Percentiles rank a stretch among this genome's conserved stretches.
Conservation (phyloP, 2,797 vertebrate species). For the Coreius guichenoti region DNA sequence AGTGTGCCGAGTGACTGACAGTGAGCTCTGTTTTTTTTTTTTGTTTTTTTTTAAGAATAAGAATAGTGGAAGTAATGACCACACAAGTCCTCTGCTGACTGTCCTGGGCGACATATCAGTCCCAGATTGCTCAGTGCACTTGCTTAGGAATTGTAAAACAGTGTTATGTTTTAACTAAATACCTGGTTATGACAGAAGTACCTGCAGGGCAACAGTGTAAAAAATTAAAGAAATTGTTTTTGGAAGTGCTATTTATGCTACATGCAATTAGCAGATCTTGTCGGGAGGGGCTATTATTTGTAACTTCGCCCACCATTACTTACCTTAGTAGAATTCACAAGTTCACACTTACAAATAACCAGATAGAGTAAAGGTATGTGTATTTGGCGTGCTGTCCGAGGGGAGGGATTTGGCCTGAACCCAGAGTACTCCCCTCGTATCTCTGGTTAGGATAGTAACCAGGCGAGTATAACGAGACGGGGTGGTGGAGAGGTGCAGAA, state of each 20-base stretch:
- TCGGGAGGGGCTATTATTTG: neutral
- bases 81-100: conserved; percentile 15
- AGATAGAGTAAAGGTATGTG: too few species aligned
- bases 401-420: too few species aligned
- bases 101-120: neutral
- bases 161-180: neutral
- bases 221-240: neutral
- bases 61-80: conserved; percentile 37
- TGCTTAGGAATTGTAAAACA: neutral
- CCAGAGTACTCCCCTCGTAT: too few species aligned
- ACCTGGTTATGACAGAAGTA: neutral
- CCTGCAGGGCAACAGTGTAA: neutral
- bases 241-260: neutral
- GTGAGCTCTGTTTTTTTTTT: neutral
- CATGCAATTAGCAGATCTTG: neutral
- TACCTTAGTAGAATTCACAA: neutral
- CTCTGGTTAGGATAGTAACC: too few species aligned
- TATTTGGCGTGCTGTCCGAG: too few species aligned
- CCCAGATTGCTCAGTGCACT: neutral
- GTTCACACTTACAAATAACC: too few species aligned
- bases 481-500: too few species aligned
- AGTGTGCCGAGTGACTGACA: conserved; percentile 9
- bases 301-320: neutral
- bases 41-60: neutral
- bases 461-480: too few species aligned